Evolutionary conservation across 2,113 vertebrate genomes (phyloP).

Genomic region (Picathartes gymnocephalus): DNA sequence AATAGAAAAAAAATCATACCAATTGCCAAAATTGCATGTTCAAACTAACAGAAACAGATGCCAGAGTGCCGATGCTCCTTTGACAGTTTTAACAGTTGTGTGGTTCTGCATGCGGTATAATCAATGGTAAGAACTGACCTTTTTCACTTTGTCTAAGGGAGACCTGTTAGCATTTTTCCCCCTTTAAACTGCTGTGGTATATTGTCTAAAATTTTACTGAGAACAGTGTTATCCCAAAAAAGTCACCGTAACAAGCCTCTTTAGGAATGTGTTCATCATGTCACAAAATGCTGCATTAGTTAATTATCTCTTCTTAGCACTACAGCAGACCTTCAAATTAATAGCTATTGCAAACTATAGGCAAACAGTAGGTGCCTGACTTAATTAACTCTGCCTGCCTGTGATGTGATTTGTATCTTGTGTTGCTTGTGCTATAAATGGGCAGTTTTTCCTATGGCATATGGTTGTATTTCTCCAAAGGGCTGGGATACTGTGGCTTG

Average conservation of each 20-base stretch:
- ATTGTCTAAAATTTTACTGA: background rate
- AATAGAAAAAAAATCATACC: background rate
- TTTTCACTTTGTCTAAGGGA: background rate
- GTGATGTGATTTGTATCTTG: constrained; percentile 3
- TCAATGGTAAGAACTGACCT: background rate
- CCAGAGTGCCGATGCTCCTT: background rate
- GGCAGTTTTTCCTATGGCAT: background rate
- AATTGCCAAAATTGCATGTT: background rate
- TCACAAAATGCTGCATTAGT: background rate
- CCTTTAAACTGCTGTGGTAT: background rate
- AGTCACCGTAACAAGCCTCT: background rate
- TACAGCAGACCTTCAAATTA: constrained; percentile 14
- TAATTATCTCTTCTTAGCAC: background rate
- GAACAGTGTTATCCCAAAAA: background rate
- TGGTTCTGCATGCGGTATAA: background rate
- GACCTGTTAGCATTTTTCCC: background rate
- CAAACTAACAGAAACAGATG: background rate
- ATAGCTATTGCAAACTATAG: background rate
- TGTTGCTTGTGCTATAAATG: background rate
- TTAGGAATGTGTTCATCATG: background rate
- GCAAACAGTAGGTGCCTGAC: constrained; percentile 38
- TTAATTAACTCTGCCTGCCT: constrained; percentile 50
- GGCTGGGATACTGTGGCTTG: background rate
- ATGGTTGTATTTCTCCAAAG: constrained; percentile 20
- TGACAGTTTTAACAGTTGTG: background rate